phyloP scores from a whole-genome alignment of 2,797 vertebrate genomes.

The Poliocrania exsul region DNA sequence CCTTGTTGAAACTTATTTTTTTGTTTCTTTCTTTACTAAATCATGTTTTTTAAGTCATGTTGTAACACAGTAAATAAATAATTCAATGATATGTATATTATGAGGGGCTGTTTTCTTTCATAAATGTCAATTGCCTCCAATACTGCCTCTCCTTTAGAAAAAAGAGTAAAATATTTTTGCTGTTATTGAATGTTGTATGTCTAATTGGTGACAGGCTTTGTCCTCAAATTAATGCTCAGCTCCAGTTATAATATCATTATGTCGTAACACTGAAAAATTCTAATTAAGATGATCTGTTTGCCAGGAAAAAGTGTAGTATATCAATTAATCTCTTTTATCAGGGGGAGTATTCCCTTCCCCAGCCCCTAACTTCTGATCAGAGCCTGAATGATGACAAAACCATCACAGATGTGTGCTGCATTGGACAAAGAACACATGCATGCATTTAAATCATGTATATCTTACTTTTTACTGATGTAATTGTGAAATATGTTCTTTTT shows the following conservation, averaged over 20 bases:
- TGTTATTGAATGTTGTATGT: not conserved
- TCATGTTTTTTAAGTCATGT: not conserved
- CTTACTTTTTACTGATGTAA: conserved; percentile 84
- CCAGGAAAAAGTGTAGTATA: conserved; percentile 47
- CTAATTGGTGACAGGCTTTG: conserved; percentile 28
- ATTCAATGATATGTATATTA: not conserved
- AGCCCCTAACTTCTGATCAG: conserved; percentile 24
- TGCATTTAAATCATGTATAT: conserved; percentile 82
- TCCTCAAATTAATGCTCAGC: conserved; percentile 50
- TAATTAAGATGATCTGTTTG: conserved; percentile 67
- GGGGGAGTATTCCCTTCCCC: not conserved
- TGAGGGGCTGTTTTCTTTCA: not conserved
- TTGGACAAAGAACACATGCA: conserved; percentile 75
- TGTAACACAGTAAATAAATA: not conserved
- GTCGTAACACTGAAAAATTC: conserved; percentile 47
- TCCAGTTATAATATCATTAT: conserved; percentile 49
- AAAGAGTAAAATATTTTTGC: not conserved
- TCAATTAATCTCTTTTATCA: conserved; percentile 50
- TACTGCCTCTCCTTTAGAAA: not conserved
- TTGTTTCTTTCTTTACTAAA: not conserved
- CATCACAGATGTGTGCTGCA: conserved; percentile 76
- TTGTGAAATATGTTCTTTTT: conserved; percentile 85
- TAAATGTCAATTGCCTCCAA: not conserved
- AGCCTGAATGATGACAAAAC: conserved; percentile 64
- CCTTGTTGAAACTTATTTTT: not conserved